These are phyloP conservation scores for Magallana nippona DNA, from an alignment of 2,888 invertebrate species.

Conservation along the genomic window DNA sequence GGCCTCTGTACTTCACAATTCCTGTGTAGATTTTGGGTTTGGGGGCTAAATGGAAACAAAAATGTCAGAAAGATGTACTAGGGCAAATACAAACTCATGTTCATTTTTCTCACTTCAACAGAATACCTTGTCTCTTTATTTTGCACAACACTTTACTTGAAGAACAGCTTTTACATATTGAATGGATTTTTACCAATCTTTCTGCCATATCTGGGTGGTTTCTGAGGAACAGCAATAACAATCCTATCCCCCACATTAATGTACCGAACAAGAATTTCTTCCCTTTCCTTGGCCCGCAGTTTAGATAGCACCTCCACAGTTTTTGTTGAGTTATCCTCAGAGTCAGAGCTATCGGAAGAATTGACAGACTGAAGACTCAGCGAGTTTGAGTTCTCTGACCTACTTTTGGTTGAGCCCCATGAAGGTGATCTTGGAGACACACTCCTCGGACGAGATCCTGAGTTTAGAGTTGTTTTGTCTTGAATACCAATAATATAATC, in stretches of 20 bases:
- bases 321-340: conserved; percentile 50
- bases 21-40: conserved; percentile 70
- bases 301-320: conserved; percentile 54
- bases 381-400: conserved; percentile 47
- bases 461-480: conserved; percentile 35
- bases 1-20: conserved; percentile 71
- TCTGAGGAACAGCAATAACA: conserved; percentile 66
- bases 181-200: conserved; percentile 64
- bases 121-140: not conserved
- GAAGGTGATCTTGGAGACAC: conserved; percentile 31
- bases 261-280: conserved; percentile 61
- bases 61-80: too few species aligned
- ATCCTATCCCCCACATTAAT: conserved; percentile 71
- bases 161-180: too few species aligned
- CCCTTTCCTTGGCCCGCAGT: conserved; percentile 64
- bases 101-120: not conserved
- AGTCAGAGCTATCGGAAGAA: conserved; percentile 54
- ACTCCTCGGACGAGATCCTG: conserved; percentile 20
- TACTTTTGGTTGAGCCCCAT: conserved; percentile 21
- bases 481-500: conserved; percentile 58
- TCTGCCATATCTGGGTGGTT: conserved; percentile 70
- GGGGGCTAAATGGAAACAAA: conserved; percentile 57
- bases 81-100: too few species aligned
- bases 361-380: conserved; percentile 56
- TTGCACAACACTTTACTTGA: too few species aligned